Base-by-base conservation (phyloP, 2,888 invertebrate species). In the Orthonevra nobilis region DNA sequence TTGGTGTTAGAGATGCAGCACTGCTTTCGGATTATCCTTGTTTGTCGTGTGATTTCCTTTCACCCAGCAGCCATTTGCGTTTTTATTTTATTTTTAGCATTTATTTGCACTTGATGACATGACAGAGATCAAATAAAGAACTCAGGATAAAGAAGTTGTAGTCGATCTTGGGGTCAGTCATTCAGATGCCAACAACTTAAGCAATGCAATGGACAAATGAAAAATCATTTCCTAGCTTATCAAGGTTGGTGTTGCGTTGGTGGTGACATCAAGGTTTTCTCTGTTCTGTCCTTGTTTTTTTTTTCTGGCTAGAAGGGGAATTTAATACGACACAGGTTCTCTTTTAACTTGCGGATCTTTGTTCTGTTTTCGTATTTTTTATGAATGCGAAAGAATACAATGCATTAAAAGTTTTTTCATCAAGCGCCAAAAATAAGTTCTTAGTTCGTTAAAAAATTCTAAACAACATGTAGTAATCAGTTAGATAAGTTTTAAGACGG, bases 11-110 rank as follows among this genome's bases (percentile, higher is more conserved):
- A 38, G 56, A 26, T 54, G 61, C 38, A 70, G 46, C 10, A 69
- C 48, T 52, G 75, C 69, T 69, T 69, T 63, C 14, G 75, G 69
- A 69, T 75, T 75, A 75, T 75, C 75, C 75, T 63, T 75, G 75
- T 68, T 75, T 69, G 69, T 75, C 40, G 69, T 61, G 63, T 69
- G 75, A 69, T 75, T 75, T 69, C 56, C 56, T 61, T 69, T 75
- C 34, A 50, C 75, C 75, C 70, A 69, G 56, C 63, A 75, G 75
- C 56, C 61, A 75, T 69, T 75, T 75, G 69, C 42, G 40, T 61
- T 52, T 50, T 61, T n/a, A n/a, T n/a, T 75, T 69, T 73, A 38
- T 68, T 61, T 68, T 56, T 48, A 56, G 56, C 38, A 48, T 75
- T 63, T 69, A 69, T 75, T 70, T 69, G 69, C 63, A 58, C 61